Evolutionary conservation across 2,888 invertebrate species (phyloP).

Genomic region (Boloria euphrosyne): DNA sequence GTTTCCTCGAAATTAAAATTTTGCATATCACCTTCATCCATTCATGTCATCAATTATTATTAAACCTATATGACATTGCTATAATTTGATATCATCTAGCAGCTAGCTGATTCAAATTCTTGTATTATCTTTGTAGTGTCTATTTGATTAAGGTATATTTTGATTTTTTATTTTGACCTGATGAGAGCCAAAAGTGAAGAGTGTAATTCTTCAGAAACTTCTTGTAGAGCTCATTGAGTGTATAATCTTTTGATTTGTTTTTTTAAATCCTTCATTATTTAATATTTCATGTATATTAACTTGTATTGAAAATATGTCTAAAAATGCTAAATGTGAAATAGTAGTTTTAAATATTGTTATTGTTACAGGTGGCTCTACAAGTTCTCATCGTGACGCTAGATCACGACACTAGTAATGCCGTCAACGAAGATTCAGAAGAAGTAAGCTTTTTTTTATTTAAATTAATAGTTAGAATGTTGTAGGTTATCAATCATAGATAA

Average conservation of each 20-base stretch:
- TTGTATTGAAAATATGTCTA: not conserved
- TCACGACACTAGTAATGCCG: constrained; percentile 89
- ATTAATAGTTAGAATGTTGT: not conserved
- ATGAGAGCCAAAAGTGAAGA: no score
- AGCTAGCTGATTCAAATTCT: no score
- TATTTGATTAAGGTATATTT: no score
- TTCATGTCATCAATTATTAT: no score
- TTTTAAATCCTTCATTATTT: not conserved
- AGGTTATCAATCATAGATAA: not conserved
- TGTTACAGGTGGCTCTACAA: constrained; percentile 88
- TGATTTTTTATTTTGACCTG: no score
- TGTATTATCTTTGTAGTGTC: no score
- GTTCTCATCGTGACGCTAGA: constrained; percentile 97
- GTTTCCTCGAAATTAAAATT: no score
- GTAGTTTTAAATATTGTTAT: not conserved
- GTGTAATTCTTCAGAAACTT: no score
- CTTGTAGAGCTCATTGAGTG: no score
- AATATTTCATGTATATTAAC: not conserved
- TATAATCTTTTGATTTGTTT: not conserved
- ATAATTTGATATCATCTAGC: no score
- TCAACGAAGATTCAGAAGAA: constrained; percentile 83
- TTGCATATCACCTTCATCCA: no score
- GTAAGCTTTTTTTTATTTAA: constrained; percentile 59
- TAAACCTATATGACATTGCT: no score
- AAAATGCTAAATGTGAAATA: not conserved